Base-by-base conservation (phyloP, 2,113 vertebrate species). In the Dermatemys mawii region DNA sequence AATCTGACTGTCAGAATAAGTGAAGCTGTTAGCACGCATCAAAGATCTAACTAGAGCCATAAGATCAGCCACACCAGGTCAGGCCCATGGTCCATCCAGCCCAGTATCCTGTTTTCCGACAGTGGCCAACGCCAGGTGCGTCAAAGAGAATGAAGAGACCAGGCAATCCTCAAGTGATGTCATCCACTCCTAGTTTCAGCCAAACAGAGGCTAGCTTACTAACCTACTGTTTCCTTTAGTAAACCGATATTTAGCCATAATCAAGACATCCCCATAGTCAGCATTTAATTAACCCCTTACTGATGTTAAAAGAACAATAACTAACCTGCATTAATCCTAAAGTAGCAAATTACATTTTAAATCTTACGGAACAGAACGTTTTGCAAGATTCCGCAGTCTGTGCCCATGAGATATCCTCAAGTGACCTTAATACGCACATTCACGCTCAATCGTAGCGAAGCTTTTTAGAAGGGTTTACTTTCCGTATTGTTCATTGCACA, bases 291-390 rank as follows among this genome's bases (percentile, higher is more conserved):
- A 70, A 38, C 35, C 35, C 17, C 32, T 38, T 19, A 70, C 8
- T 70, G 35, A n/a, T 22, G 35, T 35, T 54, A 90, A 84, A 38
- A 32, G 88, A 86, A 83, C 11, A 13, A 11, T 24, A 89, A 26
- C 6, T 7, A 50, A 48, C 35, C 32, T 73, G 26, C 44, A 21
- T 22, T 5, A 12, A 50, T 76, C 24, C 89, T 63, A 46, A 51
- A 57, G 44, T 24, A 26, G 2, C 8, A 8, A 6, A 1, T 5
- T 73, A 35, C 54, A 70, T 51, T 29, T 29, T 48, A 0, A 0
- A 93, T 32, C 35, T 16, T 5, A 10, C 55, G 78, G 24, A 46
- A 35, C 29, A 35, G 80, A 48, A 46, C 60, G 27, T 57, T 93
- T 49, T 57, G 73, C 11, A 87, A 84, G 80, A 46, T 89, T 86